Percentiles rank a stretch among this genome's conserved stretches.
These are phyloP conservation scores for Coptotermes formosanus DNA, from an alignment of 1,140 invertebrate species.

Conservation along the genomic window DNA sequence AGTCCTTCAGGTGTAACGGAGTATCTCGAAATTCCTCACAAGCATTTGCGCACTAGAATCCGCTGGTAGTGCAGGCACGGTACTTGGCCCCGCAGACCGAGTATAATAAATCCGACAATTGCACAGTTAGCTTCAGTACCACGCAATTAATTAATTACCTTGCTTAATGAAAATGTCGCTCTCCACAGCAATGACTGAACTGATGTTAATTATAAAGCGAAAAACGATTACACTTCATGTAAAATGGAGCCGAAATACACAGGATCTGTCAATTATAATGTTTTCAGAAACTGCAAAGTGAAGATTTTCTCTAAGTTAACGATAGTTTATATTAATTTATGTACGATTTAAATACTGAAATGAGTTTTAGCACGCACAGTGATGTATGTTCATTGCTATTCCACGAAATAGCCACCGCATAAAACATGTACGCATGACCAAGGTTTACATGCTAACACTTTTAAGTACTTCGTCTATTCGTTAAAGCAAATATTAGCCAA, in stretches of 20 bases:
- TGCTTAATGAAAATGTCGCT: background rate
- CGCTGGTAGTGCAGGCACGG: too few relatives aligned
- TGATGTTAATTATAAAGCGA: background rate
- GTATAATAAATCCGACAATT: background rate
- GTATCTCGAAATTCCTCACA: too few relatives aligned
- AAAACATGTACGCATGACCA: background rate
- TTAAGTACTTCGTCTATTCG: background rate
- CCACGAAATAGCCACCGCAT: background rate
- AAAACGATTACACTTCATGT: too few relatives aligned
- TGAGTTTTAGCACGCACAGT: background rate
- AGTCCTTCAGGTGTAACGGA: too few relatives aligned
- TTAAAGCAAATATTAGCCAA: slow-evolving; percentile 3
- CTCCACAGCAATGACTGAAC: background rate
- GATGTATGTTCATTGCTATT: background rate
- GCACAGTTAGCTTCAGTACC: background rate
- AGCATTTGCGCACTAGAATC: too few relatives aligned
- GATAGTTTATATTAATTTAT: background rate
- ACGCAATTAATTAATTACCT: background rate
- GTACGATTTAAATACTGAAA: background rate
- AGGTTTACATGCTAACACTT: background rate
- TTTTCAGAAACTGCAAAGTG: too few relatives aligned
- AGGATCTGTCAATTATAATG: too few relatives aligned
- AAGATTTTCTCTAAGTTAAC: background rate
- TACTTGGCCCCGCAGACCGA: too few relatives aligned
- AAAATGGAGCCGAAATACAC: too few relatives aligned